phyloP scores from a whole-genome alignment of 1,140 invertebrate species.

The Drosophila carrolli region DNA sequence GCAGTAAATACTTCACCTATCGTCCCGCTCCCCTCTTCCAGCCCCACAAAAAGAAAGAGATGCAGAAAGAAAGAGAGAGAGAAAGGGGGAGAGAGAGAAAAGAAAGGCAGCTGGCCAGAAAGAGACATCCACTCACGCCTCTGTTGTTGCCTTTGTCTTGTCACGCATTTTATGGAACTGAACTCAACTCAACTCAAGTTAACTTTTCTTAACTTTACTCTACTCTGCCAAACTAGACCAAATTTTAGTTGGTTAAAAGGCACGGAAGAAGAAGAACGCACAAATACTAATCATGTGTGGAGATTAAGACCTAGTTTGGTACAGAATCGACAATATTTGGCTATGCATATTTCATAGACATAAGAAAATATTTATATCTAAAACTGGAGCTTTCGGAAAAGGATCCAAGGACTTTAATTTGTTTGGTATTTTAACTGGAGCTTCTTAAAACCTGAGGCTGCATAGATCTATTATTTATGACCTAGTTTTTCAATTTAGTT shows the following conservation, averaged over 20 bases:
- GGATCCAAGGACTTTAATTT: too few species aligned
- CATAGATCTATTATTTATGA: too few species aligned
- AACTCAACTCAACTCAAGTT: constrained; percentile 21
- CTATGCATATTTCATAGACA: too few species aligned
- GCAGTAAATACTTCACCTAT: constrained; percentile 63
- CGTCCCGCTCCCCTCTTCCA: background rate
- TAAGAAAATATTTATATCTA: too few species aligned
- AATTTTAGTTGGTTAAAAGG: background rate
- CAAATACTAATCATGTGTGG: too few species aligned
- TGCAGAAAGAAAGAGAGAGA: background rate
- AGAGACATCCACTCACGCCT: constrained; percentile 55
- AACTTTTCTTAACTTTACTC: constrained; percentile 19
- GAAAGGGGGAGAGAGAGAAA: constrained; percentile 3
- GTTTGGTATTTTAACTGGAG: too few species aligned
- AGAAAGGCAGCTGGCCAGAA: constrained; percentile 4
- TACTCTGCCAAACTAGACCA: constrained; percentile 8
- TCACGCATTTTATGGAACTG: constrained; percentile 60
- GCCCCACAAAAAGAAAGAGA: background rate
- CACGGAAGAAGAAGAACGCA: too few species aligned
- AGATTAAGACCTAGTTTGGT: too few species aligned
- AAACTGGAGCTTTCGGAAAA: too few species aligned
- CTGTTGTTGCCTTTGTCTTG: constrained; percentile 56
- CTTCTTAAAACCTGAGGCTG: too few species aligned
- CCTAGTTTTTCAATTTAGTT: too few species aligned
- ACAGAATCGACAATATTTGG: too few species aligned